A percentile compares a stretch with the other conserved stretches of the same genome.
phyloP scores from a whole-genome alignment of 2,888 invertebrate species.

The Acanthoscelides obtectus region DNA sequence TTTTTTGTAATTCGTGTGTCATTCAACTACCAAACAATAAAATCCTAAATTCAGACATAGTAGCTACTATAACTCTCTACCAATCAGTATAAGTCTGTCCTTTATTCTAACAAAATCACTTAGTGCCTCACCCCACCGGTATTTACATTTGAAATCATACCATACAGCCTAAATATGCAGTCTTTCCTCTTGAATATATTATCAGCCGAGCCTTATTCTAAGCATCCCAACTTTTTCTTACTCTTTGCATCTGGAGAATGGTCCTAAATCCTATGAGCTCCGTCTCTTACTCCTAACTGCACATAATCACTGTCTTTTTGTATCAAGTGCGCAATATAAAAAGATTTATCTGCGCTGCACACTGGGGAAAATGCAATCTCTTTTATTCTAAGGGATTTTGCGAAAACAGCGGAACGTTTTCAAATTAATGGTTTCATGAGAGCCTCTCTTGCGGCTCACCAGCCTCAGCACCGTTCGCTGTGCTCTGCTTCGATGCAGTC shows the following conservation, averaged over 20 bases:
- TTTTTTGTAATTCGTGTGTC: too few species aligned
- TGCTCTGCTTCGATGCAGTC: not conserved
- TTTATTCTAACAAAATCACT: too few species aligned
- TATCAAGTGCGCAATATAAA: slow-evolving; percentile 8
- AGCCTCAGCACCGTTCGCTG: not conserved
- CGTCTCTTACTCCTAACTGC: slow-evolving; percentile 18
- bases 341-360: slow-evolving; percentile 9
- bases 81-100: too few species aligned
- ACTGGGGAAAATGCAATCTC: not conserved
- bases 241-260: slow-evolving; percentile 29
- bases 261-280: slow-evolving; percentile 27
- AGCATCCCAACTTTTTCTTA: slow-evolving; percentile 29
- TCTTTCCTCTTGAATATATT: slow-evolving; percentile 38
- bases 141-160: not conserved
- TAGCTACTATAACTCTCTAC: too few species aligned
- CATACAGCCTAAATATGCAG: not conserved
- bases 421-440: not conserved
- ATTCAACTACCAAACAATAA: too few species aligned
- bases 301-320: slow-evolving; percentile 19
- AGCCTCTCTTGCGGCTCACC: not conserved
- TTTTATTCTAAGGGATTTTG: not conserved
- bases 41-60: too few species aligned
- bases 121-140: not conserved
- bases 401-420: not conserved
- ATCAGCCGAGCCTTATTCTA: slow-evolving; percentile 38